These are phyloP conservation scores for Rhamphomyia laevipes DNA, from an alignment of 2,888 invertebrate species.

Conservation along the genomic window DNA sequence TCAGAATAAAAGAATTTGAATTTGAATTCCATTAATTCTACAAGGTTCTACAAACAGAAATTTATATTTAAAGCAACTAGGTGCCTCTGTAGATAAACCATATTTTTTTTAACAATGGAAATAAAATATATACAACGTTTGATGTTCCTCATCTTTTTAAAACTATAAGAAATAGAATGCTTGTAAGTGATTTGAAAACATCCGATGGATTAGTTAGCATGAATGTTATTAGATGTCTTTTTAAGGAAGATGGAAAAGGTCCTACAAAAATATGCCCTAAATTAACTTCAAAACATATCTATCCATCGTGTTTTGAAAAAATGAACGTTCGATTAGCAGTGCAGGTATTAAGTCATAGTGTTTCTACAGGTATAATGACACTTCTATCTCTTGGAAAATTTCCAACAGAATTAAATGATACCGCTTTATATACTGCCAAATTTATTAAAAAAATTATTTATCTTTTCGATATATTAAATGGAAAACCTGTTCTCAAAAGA, in stretches of 20 bases:
- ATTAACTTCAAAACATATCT: slow-evolving; percentile 1
- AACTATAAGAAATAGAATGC: not conserved
- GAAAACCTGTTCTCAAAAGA: not conserved
- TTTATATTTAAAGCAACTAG: not conserved
- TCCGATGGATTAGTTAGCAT: not conserved
- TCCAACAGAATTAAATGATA: not conserved
- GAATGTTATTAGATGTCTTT: not conserved
- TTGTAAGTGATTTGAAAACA: no score
- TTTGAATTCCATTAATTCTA: no score
- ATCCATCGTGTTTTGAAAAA: slow-evolving; percentile 3
- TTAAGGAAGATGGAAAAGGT: not conserved
- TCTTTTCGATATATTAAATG: slow-evolving; percentile 2
- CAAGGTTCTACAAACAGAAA: no score
- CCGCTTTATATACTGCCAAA: not conserved
- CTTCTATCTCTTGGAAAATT: not conserved
- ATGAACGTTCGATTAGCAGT: slow-evolving; percentile 2
- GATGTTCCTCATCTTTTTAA: slow-evolving; percentile 1
- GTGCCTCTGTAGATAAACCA: not conserved
- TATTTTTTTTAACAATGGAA: not conserved
- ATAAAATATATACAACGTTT: not conserved
- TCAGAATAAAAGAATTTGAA: no score
- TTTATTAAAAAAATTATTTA: slow-evolving; percentile 4
- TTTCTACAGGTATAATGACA: not conserved
- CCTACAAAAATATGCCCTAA: slow-evolving; percentile 4
- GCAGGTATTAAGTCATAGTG: not conserved